A percentile compares a stretch with the other conserved stretches of the same genome.
phyloP scores from a whole-genome alignment of 1,140 invertebrate genomes.

The Nephila pilipes region DNA sequence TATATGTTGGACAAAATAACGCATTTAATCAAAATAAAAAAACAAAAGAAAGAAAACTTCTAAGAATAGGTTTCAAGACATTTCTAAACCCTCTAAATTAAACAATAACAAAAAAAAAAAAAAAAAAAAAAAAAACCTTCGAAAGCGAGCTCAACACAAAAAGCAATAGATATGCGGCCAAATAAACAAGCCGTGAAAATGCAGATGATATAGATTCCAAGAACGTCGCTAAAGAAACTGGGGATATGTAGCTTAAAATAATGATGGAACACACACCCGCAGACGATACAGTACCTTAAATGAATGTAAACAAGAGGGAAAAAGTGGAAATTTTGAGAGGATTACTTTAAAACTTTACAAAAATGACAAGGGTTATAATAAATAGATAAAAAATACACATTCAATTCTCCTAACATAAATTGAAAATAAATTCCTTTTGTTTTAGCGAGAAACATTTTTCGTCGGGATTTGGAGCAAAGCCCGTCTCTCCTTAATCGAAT shows the following conservation, averaged over 20 bases:
- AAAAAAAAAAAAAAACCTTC: not conserved
- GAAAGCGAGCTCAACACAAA: no score
- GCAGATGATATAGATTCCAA: no score
- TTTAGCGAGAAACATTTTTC: not conserved
- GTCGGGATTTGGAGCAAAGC: not conserved
- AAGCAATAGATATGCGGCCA: no score
- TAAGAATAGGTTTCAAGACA: not conserved
- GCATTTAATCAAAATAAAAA: no score
- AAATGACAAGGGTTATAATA: not conserved
- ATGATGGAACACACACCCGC: no score
- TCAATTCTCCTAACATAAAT: not conserved
- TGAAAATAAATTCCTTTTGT: constrained; percentile 28
- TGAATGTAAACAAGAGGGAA: not conserved
- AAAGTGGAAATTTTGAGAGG: not conserved
- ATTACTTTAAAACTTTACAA: constrained; percentile 1
- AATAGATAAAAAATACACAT: not conserved
- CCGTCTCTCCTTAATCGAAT: constrained; percentile 11
- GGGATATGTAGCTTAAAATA: no score
- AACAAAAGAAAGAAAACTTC: no score
- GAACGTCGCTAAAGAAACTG: no score
- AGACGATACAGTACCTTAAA: no score
- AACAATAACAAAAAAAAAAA: not conserved
- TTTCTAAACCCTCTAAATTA: not conserved
- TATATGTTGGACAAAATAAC: no score
- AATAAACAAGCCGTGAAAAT: no score